A percentile compares a stretch with the other conserved stretches of the same genome.
Evolutionary conservation across 2,113 vertebrate genomes (phyloP).

Genomic region (Pantherophis guttatus): DNA sequence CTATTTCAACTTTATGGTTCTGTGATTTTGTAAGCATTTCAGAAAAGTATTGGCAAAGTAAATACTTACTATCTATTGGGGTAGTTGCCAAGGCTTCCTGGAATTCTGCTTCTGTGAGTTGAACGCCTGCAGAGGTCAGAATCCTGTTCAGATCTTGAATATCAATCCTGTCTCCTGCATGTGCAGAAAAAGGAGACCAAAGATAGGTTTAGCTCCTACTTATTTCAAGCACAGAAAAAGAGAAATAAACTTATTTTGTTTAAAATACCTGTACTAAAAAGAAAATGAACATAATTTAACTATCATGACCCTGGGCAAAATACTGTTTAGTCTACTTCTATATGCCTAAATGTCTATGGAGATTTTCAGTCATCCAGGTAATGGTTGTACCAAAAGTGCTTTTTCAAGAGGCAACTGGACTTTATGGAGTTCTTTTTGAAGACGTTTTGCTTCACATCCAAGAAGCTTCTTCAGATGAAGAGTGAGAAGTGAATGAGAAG

Average conservation of each 20-base stretch:
- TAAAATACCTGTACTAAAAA: neutral
- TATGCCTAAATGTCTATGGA: too few relatives aligned
- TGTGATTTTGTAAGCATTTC: neutral
- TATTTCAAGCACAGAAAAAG: neutral
- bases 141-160: slow-evolving; percentile 21
- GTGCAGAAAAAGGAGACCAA: neutral
- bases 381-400: too few relatives aligned
- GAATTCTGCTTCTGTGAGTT: neutral
- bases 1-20: neutral
- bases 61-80: slow-evolving; percentile 41
- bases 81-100: slow-evolving; percentile 24
- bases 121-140: slow-evolving; percentile 30
- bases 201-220: neutral
- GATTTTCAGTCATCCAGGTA: too few relatives aligned
- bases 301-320: neutral
- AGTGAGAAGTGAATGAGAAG: too few relatives aligned
- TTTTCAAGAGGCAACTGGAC: too few relatives aligned
- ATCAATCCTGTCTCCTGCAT: slow-evolving; percentile 36
- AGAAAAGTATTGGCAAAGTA: neutral
- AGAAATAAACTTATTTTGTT: neutral
- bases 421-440: too few relatives aligned
- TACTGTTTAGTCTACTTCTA: neutral
- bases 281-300: too few relatives aligned
- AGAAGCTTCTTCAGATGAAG: too few relatives aligned
- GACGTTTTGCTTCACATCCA: too few relatives aligned